phyloP scores from a whole-genome alignment of 2,113 vertebrate genomes.

The Barbus barbus region DNA sequence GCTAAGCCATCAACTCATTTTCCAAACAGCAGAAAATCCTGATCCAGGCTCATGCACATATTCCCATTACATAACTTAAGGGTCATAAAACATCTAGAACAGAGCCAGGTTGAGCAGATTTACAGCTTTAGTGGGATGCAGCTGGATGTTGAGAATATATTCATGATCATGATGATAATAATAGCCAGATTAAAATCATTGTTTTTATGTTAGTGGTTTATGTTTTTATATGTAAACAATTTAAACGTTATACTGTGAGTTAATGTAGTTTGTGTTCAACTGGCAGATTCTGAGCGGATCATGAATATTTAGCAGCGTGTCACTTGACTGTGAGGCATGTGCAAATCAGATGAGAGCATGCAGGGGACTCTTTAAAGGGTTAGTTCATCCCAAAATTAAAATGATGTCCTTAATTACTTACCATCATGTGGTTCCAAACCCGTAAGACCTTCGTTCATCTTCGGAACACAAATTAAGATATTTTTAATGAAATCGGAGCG shows the following conservation, averaged over 20 bases:
- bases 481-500: too few species aligned
- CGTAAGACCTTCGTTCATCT: too few species aligned
- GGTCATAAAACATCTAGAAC: conserved; percentile 11
- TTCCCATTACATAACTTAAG: not conserved
- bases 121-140: not conserved
- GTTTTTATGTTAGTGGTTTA: not conserved
- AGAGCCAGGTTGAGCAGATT: conserved; percentile 21
- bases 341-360: conserved; percentile 1
- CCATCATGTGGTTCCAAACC: too few species aligned
- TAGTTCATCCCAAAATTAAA: too few species aligned
- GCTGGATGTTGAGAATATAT: not conserved
- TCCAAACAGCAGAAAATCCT: conserved; percentile 41
- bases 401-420: too few species aligned
- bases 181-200: not conserved
- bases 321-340: not conserved
- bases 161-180: not conserved
- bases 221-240: not conserved
- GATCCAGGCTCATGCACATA: conserved; percentile 4
- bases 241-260: not conserved
- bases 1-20: not conserved
- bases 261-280: not conserved
- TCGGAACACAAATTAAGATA: too few species aligned
- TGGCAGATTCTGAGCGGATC: conserved; percentile 19
- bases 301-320: conserved; percentile 5
- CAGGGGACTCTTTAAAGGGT: not conserved